phyloP scores from a whole-genome alignment of 2,797 vertebrate genomes.

The Sebastes oblongus region DNA sequence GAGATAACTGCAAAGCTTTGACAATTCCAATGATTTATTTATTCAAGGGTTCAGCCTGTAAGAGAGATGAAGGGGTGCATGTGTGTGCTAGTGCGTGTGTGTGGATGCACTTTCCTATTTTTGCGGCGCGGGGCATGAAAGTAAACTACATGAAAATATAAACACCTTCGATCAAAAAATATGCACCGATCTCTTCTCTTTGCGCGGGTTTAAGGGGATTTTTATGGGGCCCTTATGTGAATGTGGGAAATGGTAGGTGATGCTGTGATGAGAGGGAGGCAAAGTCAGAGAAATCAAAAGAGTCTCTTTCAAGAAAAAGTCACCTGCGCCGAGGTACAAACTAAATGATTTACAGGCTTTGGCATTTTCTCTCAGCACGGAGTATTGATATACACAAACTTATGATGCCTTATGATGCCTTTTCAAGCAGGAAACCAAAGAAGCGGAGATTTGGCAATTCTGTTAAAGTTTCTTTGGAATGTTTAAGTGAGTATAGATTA shows the following conservation, averaged over 20 bases:
- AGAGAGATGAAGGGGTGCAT: slow-evolving; percentile 19
- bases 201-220: slow-evolving; percentile 27
- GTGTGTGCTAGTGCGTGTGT: neutral
- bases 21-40: slow-evolving; percentile 58
- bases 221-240: slow-evolving; percentile 17
- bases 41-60: slow-evolving; percentile 40
- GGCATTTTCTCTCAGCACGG: slow-evolving; percentile 41
- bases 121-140: slow-evolving; percentile 46
- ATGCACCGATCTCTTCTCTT: slow-evolving; percentile 38
- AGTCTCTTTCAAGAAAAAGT: slow-evolving; percentile 52
- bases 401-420: slow-evolving; percentile 13
- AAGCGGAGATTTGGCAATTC: slow-evolving; percentile 21
- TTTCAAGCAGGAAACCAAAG: slow-evolving; percentile 45
- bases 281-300: slow-evolving; percentile 62
- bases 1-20: slow-evolving; percentile 49
- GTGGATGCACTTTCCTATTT: slow-evolving; percentile 38
- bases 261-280: slow-evolving; percentile 48
- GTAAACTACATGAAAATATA: slow-evolving; percentile 66
- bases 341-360: slow-evolving; percentile 60
- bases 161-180: slow-evolving; percentile 67
- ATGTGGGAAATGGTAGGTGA: slow-evolving; percentile 25
- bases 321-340: slow-evolving; percentile 39
- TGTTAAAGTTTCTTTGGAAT: slow-evolving; percentile 20
- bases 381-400: slow-evolving; percentile 50
- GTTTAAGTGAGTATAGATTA: slow-evolving; percentile 32